Percentiles rank a stretch among this genome's conserved stretches.
Conservation (phyloP, 1,140 invertebrate genomes). For the Parapsyche elsis region DNA sequence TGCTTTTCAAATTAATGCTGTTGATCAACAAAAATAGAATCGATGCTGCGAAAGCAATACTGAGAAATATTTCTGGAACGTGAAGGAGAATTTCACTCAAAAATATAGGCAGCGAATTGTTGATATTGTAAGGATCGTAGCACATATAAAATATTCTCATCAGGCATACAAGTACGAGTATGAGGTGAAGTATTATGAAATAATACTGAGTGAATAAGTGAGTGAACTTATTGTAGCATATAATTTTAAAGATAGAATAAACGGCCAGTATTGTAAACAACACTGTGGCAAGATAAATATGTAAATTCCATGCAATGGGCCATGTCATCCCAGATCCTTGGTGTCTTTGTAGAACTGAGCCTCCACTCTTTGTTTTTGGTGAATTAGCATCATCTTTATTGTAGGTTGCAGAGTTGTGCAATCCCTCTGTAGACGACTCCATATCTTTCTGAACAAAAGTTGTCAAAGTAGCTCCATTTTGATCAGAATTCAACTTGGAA, state of each 20-base stretch:
- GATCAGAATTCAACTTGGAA: constrained; percentile 43
- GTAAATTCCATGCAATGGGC: constrained; percentile 88
- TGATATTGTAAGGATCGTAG: constrained; percentile 90
- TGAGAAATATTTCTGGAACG: constrained; percentile 84
- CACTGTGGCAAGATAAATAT: constrained; percentile 85
- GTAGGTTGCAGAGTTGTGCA: constrained; percentile 66
- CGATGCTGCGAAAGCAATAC: constrained; percentile 85
- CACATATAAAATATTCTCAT: constrained; percentile 87
- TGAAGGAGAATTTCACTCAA: constrained; percentile 85
- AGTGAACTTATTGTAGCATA: constrained; percentile 82
- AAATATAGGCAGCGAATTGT: constrained; percentile 79
- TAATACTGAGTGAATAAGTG: constrained; percentile 84
- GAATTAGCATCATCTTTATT: constrained; percentile 65
- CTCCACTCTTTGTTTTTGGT: constrained; percentile 61
- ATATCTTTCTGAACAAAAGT: constrained; percentile 65
- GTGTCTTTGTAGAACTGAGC: constrained; percentile 57
- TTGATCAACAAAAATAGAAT: constrained; percentile 85
- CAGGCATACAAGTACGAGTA: constrained; percentile 83
- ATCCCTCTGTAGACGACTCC: constrained; percentile 66
- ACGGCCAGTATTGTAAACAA: constrained; percentile 84
- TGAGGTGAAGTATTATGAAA: constrained; percentile 84
- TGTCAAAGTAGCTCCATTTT: constrained; percentile 62
- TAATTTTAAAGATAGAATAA: constrained; percentile 84
- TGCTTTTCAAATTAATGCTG: constrained; percentile 74
- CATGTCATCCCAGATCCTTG: constrained; percentile 69